Conservation (phyloP, 1,140 invertebrate genomes). For the Lasioglossum albipes region DNA sequence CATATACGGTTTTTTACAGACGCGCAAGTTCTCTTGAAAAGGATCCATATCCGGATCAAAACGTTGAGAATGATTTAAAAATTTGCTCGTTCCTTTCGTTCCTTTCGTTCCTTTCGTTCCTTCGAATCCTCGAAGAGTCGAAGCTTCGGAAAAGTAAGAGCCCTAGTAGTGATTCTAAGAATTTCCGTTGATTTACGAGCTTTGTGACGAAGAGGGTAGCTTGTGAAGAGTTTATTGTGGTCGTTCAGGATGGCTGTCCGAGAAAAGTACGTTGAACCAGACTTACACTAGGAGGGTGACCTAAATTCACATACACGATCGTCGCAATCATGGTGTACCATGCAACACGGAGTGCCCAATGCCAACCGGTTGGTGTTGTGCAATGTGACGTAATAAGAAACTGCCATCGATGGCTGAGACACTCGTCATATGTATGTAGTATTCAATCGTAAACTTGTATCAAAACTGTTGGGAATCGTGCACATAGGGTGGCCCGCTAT, state of each 20-base stretch:
- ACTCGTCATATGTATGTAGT: background rate
- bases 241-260: background rate
- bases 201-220: background rate
- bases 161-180: background rate
- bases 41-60: too few relatives aligned
- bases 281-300: conserved; percentile 21
- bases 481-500: too few relatives aligned
- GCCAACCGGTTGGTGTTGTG: conserved; percentile 42
- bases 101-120: too few relatives aligned
- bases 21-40: too few relatives aligned
- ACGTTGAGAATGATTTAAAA: too few relatives aligned
- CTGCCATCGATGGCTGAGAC: background rate
- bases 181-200: background rate
- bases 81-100: too few relatives aligned
- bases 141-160: too few relatives aligned
- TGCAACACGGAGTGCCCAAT: conserved; percentile 26
- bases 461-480: background rate
- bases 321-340: conserved; percentile 5
- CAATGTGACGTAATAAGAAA: conserved; percentile 35
- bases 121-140: too few relatives aligned
- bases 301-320: conserved; percentile 30
- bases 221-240: background rate
- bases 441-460: background rate
- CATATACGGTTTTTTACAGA: too few relatives aligned
- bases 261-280: conserved; percentile 24